Percentiles rank a stretch among this genome's conserved stretches.
Evolutionary conservation across 2,113 vertebrate genomes (phyloP).

Genomic region (Okapia johnstoni): DNA sequence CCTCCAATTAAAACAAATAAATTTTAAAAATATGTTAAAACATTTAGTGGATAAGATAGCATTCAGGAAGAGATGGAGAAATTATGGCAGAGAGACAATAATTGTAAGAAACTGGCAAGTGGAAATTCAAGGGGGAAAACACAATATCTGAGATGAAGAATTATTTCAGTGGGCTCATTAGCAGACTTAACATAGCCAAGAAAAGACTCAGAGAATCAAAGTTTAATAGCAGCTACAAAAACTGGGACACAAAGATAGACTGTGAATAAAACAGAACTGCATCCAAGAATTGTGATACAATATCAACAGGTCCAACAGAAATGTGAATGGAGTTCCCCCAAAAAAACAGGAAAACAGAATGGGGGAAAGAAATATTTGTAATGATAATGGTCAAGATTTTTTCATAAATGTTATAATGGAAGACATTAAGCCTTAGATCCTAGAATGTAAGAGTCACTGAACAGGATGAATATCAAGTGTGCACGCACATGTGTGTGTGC

Average conservation of each 20-base stretch:
- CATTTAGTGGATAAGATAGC: neutral
- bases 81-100: neutral
- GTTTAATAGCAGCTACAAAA: too few relatives aligned
- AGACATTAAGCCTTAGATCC: neutral
- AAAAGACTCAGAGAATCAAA: neutral
- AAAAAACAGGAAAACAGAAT: neutral
- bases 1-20: too few relatives aligned
- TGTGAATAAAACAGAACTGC: too few relatives aligned
- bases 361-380: neutral
- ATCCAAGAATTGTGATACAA: neutral
- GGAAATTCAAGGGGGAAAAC: neutral
- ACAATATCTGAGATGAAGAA: neutral
- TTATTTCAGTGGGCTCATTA: neutral
- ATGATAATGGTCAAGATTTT: neutral
- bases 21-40: neutral
- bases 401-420: neutral
- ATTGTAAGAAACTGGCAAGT: neutral
- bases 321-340: neutral
- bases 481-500: fast-evolving
- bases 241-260: neutral
- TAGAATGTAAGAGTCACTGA: fast-evolving
- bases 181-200: neutral
- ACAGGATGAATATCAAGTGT: neutral
- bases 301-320: fast-evolving
- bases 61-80: too few relatives aligned